These are phyloP conservation scores for Erpobdella octoculata DNA, from an alignment of 2,888 invertebrate species.

Conservation along the genomic window DNA sequence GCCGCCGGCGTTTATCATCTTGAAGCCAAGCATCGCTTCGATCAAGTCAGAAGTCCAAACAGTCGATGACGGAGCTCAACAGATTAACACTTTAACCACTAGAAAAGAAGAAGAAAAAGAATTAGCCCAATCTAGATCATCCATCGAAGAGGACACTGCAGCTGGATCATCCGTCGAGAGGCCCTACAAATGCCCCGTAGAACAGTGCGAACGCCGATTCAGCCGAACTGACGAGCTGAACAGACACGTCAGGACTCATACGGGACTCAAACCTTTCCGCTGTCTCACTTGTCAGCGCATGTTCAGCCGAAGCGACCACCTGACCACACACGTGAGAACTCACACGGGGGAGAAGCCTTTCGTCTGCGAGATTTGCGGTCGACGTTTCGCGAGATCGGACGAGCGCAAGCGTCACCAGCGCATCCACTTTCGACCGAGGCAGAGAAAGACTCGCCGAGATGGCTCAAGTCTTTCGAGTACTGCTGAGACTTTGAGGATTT, in stretches of 20 bases:
- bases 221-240: constrained; percentile 3
- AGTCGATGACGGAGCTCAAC: not conserved
- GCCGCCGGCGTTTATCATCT: not conserved
- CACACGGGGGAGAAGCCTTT: constrained; percentile 31
- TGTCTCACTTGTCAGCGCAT: constrained; percentile 17
- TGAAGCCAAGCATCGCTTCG: not conserved
- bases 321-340: constrained; percentile 27
- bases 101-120: constrained; percentile 1
- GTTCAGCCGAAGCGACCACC: constrained; percentile 31
- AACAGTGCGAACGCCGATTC: constrained; percentile 9
- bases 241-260: constrained; percentile 17
- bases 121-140: not conserved
- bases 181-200: constrained; percentile 7
- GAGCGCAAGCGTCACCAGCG: constrained; percentile 26
- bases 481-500: not conserved
- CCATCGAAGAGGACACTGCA: not conserved
- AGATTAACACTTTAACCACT: no score
- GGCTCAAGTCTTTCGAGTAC: not conserved
- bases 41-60: not conserved
- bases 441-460: not conserved
- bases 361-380: constrained; percentile 28
- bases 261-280: constrained; percentile 13
- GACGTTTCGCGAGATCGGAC: constrained; percentile 27
- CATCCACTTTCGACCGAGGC: constrained; percentile 27
- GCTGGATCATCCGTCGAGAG: not conserved